Percentiles rank a stretch among this genome's conserved stretches.
phyloP scores from a whole-genome alignment of 1,140 invertebrate genomes.

The Myzus persicae region DNA sequence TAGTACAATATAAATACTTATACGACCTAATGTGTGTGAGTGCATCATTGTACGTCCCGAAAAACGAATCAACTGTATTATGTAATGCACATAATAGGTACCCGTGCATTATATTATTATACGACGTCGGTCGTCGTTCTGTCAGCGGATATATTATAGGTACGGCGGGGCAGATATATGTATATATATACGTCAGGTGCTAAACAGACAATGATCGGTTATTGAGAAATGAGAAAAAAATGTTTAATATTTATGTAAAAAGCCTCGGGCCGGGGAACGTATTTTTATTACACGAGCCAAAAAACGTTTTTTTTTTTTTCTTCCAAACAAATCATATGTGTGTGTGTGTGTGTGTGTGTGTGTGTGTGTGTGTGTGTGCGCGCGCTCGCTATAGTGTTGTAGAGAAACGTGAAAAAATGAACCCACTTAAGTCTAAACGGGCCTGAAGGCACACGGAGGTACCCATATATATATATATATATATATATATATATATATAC shows the following conservation, averaged over 20 bases:
- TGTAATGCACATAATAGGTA: neutral
- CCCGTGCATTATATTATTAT: neutral
- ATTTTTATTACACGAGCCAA: constrained; percentile 45
- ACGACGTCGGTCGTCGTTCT: neutral
- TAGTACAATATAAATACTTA: neutral
- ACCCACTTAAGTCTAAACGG: constrained; percentile 51
- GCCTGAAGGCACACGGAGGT: constrained; percentile 26
- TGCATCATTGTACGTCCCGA: neutral
- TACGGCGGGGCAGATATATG: neutral
- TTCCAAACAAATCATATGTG: neutral
- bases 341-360: neutral
- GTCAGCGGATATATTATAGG: neutral
- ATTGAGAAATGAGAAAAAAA: constrained; percentile 31
- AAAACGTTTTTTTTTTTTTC: constrained; percentile 31
- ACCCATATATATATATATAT: no score
- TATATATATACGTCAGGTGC: constrained; percentile 23
- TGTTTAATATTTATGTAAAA: constrained; percentile 50
- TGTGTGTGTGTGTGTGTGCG: neutral
- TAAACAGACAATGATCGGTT: constrained; percentile 51
- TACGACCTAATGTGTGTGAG: neutral
- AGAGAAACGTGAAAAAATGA: constrained; percentile 38
- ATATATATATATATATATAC: no score
- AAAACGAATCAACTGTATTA: neutral
- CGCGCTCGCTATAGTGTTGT: neutral
- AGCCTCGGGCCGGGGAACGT: constrained; percentile 4